Evolutionary conservation across 2,888 invertebrate species (phyloP).

Genomic region (Pecten maximus): DNA sequence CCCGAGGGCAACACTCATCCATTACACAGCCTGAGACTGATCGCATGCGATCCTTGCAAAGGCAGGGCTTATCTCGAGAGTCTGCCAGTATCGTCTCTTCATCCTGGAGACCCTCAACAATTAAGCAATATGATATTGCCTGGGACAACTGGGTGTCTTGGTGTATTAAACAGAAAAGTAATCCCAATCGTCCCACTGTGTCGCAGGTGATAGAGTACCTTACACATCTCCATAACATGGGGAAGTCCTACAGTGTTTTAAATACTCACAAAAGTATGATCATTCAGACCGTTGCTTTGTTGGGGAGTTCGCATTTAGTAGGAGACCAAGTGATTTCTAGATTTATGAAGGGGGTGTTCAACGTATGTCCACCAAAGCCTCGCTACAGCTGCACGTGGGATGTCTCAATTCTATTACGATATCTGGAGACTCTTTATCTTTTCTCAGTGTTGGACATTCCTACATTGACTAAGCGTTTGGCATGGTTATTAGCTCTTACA

Average conservation of each 20-base stretch:
- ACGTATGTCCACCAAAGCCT: too few relatives aligned
- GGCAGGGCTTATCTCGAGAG: slow-evolving; percentile 36
- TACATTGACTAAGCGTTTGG: too few relatives aligned
- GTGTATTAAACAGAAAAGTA: slow-evolving; percentile 16
- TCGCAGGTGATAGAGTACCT: slow-evolving; percentile 5
- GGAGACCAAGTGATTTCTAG: too few relatives aligned
- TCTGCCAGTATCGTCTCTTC: slow-evolving; percentile 27
- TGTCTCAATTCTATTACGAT: too few relatives aligned
- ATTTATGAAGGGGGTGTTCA: too few relatives aligned
- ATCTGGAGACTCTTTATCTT: too few relatives aligned
- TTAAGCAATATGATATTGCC: slow-evolving; percentile 38
- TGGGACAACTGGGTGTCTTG: slow-evolving; percentile 44
- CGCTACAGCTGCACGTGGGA: too few relatives aligned
- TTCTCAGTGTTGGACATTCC: too few relatives aligned
- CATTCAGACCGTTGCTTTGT: not conserved
- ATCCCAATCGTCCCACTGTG: slow-evolving; percentile 43
- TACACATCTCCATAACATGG: not conserved
- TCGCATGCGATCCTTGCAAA: slow-evolving; percentile 41
- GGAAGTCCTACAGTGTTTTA: not conserved
- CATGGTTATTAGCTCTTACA: too few relatives aligned
- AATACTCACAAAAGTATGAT: not conserved
- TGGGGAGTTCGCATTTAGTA: too few relatives aligned
- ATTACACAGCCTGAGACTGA: slow-evolving; percentile 31
- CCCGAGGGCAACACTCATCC: slow-evolving; percentile 41
- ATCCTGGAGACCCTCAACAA: slow-evolving; percentile 43